Evolutionary conservation across 2,888 invertebrate genomes (phyloP).

Genomic region (Xestia c-nigrum): DNA sequence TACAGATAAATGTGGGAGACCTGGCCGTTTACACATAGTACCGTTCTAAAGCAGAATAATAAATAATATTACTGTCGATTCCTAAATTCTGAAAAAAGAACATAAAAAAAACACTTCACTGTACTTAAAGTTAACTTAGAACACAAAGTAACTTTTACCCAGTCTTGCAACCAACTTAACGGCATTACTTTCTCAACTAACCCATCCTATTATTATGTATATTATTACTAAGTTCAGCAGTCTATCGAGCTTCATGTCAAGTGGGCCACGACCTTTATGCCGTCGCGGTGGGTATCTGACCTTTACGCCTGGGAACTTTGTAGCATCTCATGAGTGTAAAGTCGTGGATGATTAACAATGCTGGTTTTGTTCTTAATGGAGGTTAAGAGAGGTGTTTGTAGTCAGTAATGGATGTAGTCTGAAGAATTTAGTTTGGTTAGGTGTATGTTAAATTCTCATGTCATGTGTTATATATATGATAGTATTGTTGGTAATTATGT

Average conservation of each 20-base stretch:
- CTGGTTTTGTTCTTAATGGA: background rate
- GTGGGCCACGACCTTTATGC: constrained; percentile 60
- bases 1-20: background rate
- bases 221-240: constrained; percentile 41
- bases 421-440: background rate
- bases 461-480: background rate
- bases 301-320: constrained; percentile 59
- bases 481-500: background rate
- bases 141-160: background rate
- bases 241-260: constrained; percentile 49
- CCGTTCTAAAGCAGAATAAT: background rate
- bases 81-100: background rate
- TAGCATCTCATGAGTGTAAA: constrained; percentile 21
- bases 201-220: constrained; percentile 45
- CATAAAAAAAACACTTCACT: background rate
- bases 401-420: background rate
- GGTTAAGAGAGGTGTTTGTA: too few relatives aligned
- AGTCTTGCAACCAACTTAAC: background rate
- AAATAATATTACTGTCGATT: background rate
- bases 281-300: constrained; percentile 66
- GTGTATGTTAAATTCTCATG: constrained; percentile 3
- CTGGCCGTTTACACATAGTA: too few relatives aligned
- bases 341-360: background rate
- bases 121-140: background rate
- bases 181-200: constrained; percentile 39